Percentiles rank a stretch among this genome's conserved stretches.
phyloP scores from a whole-genome alignment of 2,888 invertebrate genomes.

The Eilema depressum region DNA sequence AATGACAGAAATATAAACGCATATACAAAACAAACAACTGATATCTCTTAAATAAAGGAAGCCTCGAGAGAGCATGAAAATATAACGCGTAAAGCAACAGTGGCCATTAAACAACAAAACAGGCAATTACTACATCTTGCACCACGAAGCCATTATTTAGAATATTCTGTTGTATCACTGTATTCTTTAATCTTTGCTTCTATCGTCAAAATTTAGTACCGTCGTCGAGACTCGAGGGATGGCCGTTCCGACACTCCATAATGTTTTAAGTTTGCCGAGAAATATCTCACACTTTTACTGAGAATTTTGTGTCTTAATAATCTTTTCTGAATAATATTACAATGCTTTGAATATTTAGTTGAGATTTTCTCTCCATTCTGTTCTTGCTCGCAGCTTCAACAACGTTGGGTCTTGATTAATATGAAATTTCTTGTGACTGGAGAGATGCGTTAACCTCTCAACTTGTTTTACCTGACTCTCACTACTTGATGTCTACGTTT shows the following conservation, averaged over 20 bases:
- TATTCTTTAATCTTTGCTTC: conserved; percentile 18
- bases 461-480: neutral
- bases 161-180: conserved; percentile 20
- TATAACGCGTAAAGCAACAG: conserved; percentile 16
- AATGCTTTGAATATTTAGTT: conserved; percentile 1
- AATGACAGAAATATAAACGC: neutral
- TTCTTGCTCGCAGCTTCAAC: neutral
- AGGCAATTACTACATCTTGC: conserved; percentile 12
- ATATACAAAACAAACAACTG: neutral
- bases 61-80: neutral
- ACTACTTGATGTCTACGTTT: neutral
- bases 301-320: neutral
- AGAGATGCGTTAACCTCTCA: neutral
- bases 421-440: neutral
- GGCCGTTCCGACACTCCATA: conserved; percentile 27
- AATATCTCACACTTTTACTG: conserved; percentile 13
- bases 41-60: neutral
- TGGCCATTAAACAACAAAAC: conserved; percentile 15
- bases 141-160: conserved; percentile 13
- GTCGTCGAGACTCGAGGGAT: conserved; percentile 9
- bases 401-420: neutral
- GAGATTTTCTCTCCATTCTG: neutral
- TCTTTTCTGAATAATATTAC: conserved; percentile 8
- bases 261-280: conserved; percentile 23
- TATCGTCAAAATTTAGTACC: conserved; percentile 22